Conservation (phyloP, 1,140 invertebrate species). For the Platyscapa corneri region DNA sequence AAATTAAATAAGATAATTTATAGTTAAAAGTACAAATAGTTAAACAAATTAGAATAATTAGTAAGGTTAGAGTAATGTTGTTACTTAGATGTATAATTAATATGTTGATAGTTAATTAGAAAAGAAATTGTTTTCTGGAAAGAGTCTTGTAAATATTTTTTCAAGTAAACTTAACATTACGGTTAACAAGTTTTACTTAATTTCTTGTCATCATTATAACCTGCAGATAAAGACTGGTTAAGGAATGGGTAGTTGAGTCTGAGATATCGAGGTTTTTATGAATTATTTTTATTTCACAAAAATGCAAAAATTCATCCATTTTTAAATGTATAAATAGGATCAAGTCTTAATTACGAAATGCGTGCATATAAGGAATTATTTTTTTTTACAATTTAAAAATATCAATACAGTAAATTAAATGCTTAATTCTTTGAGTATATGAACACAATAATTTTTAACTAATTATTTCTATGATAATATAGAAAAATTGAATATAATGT, state of each 20-base stretch:
- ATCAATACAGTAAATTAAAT: not conserved
- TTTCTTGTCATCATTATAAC: not conserved
- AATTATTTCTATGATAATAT: not conserved
- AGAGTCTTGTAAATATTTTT: too few species aligned
- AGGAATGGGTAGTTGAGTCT: too few species aligned
- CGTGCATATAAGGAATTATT: not conserved
- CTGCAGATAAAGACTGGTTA: too few species aligned
- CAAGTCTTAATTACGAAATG: not conserved
- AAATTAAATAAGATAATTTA: too few species aligned
- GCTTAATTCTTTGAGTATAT: not conserved
- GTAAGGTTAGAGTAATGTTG: too few species aligned
- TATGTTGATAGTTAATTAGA: too few species aligned
- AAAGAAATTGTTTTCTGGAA: too few species aligned
- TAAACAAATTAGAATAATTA: too few species aligned
- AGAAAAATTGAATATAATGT: not conserved
- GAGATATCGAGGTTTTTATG: too few species aligned
- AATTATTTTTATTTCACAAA: not conserved
- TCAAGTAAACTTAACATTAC: too few species aligned
- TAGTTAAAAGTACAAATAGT: too few species aligned
- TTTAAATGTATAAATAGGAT: not conserved
- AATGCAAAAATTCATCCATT: not conserved
- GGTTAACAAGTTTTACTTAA: not conserved
- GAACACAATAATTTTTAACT: not conserved
- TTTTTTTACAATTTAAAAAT: conserved; percentile 2
- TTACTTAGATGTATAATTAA: too few species aligned